Conservation (phyloP, 2,797 vertebrate genomes). For the Arnoldichthys spilopterus region DNA sequence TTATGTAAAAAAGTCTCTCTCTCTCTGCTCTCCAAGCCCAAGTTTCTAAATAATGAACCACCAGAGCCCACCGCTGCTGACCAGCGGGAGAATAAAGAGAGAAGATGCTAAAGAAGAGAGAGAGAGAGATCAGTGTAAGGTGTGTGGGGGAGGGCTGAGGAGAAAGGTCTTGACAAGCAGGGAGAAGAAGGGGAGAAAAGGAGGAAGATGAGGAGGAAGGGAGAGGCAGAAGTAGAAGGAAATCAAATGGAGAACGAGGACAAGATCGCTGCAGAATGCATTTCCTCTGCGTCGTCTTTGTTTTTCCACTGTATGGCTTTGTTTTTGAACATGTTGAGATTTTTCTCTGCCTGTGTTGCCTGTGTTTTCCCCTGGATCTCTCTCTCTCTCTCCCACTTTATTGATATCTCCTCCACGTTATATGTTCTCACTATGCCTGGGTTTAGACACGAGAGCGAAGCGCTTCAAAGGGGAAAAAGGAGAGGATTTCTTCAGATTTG, state of each 20-base stretch:
- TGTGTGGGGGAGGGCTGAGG: slow-evolving; percentile 35
- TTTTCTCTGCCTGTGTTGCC: background rate
- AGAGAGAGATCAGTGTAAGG: slow-evolving; percentile 1
- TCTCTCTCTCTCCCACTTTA: background rate
- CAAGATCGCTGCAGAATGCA: background rate
- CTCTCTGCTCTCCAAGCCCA: slow-evolving; percentile 32
- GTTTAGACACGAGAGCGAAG: background rate
- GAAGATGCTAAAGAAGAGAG: slow-evolving; percentile 1
- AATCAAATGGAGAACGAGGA: background rate
- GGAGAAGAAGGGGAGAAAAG: slow-evolving; percentile 4
- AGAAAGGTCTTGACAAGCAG: slow-evolving; percentile 15
- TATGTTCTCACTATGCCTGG: background rate
- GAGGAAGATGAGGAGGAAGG: slow-evolving; percentile 7
- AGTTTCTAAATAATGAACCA: slow-evolving; percentile 55
- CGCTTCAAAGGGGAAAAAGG: background rate
- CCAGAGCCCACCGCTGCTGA: slow-evolving; percentile 18
- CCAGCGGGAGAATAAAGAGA: slow-evolving; percentile 12
- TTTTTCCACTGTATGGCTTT: no score
- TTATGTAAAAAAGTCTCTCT: slow-evolving; percentile 53
- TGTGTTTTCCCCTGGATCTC: background rate
- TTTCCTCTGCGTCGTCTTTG: background rate
- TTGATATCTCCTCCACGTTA: slow-evolving; percentile 8
- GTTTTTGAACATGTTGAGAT: no score
- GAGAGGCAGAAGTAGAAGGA: background rate
- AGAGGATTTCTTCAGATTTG: background rate